Conservation (phyloP, 1,140 invertebrate genomes). For the Tetragonula clypearis region DNA sequence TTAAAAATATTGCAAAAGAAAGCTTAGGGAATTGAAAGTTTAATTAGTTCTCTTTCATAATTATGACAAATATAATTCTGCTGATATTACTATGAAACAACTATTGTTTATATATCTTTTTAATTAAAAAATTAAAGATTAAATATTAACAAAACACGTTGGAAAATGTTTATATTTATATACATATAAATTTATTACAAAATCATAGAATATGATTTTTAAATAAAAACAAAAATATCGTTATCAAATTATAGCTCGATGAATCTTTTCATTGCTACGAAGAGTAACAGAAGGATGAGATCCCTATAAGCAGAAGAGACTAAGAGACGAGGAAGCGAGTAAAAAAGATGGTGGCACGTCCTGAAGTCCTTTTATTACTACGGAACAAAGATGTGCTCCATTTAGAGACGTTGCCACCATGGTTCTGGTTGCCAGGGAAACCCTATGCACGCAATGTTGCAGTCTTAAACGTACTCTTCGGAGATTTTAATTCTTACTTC, state of each 20-base stretch:
- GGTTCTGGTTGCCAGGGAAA: conserved; percentile 72
- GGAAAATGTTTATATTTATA: no score
- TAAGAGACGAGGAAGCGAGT: conserved; percentile 33
- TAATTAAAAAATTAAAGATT: not conserved
- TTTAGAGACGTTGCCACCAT: conserved; percentile 71
- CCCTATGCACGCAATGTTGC: conserved; percentile 51
- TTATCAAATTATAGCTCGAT: not conserved
- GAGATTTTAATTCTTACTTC: conserved; percentile 52
- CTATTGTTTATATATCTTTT: not conserved
- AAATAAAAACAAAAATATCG: not conserved
- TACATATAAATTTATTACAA: not conserved
- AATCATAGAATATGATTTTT: not conserved
- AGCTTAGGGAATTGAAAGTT: not conserved
- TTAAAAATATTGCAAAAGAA: not conserved
- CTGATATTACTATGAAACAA: not conserved
- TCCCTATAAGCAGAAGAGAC: conserved; percentile 10
- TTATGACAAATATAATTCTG: not conserved
- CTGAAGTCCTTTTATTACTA: conserved; percentile 68
- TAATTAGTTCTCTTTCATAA: not conserved
- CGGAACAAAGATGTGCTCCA: conserved; percentile 75
- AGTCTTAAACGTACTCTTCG: conserved; percentile 43
- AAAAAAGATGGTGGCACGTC: conserved; percentile 40
- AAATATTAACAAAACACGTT: not conserved
- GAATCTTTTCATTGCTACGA: not conserved
- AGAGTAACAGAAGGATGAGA: conserved; percentile 12